Evolutionary conservation across 2,797 vertebrate genomes (phyloP).

Genomic region (Schizopygopsis pylzovi): DNA sequence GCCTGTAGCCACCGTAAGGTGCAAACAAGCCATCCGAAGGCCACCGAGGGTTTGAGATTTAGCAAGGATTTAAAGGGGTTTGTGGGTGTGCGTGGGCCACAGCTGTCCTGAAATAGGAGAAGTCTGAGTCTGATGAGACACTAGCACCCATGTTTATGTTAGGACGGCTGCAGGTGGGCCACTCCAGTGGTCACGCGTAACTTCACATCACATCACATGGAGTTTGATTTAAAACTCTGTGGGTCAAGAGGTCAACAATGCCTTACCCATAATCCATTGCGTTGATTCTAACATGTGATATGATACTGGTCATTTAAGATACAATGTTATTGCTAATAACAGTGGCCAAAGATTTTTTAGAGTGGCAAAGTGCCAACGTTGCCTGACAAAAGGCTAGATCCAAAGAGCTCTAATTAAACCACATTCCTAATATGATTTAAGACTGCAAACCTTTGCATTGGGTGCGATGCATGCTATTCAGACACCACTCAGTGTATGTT

Average conservation of each 20-base stretch:
- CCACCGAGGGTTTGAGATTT: conserved; percentile 75
- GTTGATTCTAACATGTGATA: conserved; percentile 16
- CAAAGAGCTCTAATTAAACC: conserved; percentile 23
- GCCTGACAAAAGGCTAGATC: background rate
- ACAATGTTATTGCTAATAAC: conserved; percentile 13
- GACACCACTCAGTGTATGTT: conserved; percentile 12
- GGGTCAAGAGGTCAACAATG: conserved; percentile 33
- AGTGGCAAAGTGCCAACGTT: conserved; percentile 13
- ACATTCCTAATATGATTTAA: conserved; percentile 28
- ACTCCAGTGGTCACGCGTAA: conserved; percentile 49
- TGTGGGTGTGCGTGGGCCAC: conserved; percentile 71
- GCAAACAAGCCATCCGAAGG: conserved; percentile 72
- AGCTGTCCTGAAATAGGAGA: conserved; percentile 85
- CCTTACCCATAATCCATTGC: conserved; percentile 25
- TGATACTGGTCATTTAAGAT: conserved; percentile 10
- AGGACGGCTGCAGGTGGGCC: conserved; percentile 55
- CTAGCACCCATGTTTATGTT: conserved; percentile 65
- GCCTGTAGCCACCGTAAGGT: conserved; percentile 72
- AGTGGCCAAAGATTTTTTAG: background rate
- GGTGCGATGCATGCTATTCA: background rate
- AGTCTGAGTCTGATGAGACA: conserved; percentile 71
- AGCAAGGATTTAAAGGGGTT: conserved; percentile 79
- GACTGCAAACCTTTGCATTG: conserved; percentile 2
- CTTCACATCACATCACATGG: conserved; percentile 37
- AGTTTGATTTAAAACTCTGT: conserved; percentile 38